These are phyloP conservation scores for Bimastos eiseni DNA, from an alignment of 2,888 invertebrate genomes.

Conservation along the genomic window DNA sequence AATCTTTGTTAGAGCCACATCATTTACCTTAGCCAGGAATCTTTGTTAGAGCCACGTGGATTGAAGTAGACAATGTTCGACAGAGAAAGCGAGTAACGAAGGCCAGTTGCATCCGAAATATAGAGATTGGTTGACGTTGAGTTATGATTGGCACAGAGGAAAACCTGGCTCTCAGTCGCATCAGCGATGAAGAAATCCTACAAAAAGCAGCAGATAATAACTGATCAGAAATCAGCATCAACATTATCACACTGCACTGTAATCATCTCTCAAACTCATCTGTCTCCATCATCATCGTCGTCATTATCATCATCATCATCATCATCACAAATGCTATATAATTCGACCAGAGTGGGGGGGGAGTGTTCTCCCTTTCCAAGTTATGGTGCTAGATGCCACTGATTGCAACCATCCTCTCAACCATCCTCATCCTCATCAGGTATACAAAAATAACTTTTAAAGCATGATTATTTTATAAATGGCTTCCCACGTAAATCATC, in stretches of 20 bases:
- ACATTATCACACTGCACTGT: not conserved
- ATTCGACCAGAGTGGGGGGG: too few species aligned
- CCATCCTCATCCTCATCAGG: too few species aligned
- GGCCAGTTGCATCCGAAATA: constrained; percentile 74
- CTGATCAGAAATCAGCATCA: not conserved
- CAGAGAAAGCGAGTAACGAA: constrained; percentile 77
- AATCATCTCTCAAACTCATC: not conserved
- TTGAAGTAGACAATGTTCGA: constrained; percentile 81
- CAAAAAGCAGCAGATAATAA: not conserved
- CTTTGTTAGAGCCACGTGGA: constrained; percentile 68
- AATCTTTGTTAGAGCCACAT: constrained; percentile 66
- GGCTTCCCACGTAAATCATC: too few species aligned
- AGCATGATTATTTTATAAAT: too few species aligned
- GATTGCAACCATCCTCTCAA: too few species aligned
- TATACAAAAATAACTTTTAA: not conserved
- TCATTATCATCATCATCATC: constrained; percentile 19
- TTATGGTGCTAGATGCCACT: too few species aligned
- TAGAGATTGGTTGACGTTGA: constrained; percentile 76
- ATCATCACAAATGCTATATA: not conserved
- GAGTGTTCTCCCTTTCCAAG: too few species aligned
- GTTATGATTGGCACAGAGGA: constrained; percentile 80
- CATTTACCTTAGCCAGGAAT: constrained; percentile 60
- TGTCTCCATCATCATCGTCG: not conserved
- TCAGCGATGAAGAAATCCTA: constrained; percentile 81
- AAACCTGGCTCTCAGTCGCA: constrained; percentile 73